Conservation (phyloP, 2,113 vertebrate species). For the Spilogale gracilis region DNA sequence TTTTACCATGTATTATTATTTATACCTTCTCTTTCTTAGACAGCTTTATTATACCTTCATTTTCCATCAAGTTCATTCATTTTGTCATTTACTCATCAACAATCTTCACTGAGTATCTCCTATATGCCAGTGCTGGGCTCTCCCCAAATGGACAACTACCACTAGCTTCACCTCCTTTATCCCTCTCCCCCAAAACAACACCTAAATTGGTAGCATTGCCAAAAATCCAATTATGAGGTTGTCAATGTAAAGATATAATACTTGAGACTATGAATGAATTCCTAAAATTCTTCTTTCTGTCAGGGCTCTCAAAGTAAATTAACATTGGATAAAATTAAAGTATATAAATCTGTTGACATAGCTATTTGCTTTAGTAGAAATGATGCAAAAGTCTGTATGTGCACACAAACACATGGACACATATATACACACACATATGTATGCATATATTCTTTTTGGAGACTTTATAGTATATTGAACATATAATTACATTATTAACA, state of each 20-base stretch:
- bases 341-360: background rate
- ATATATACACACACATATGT: background rate
- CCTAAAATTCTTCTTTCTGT: background rate
- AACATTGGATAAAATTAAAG: background rate
- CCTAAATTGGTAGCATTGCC: background rate
- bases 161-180: background rate
- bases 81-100: background rate
- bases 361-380: background rate
- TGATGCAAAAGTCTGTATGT: background rate
- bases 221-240: background rate
- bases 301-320: background rate
- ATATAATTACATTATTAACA: background rate
- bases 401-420: background rate
- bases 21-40: background rate
- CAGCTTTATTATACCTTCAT: background rate
- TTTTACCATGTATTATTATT: background rate
- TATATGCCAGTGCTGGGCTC: background rate
- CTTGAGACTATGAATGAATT: background rate
- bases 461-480: background rate
- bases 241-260: background rate
- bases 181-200: background rate
- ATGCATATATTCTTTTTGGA: background rate
- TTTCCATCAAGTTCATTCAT: background rate
- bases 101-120: background rate
- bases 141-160: background rate